Conservation (phyloP, 2,113 vertebrate genomes). For the Catharus bicknelli region DNA sequence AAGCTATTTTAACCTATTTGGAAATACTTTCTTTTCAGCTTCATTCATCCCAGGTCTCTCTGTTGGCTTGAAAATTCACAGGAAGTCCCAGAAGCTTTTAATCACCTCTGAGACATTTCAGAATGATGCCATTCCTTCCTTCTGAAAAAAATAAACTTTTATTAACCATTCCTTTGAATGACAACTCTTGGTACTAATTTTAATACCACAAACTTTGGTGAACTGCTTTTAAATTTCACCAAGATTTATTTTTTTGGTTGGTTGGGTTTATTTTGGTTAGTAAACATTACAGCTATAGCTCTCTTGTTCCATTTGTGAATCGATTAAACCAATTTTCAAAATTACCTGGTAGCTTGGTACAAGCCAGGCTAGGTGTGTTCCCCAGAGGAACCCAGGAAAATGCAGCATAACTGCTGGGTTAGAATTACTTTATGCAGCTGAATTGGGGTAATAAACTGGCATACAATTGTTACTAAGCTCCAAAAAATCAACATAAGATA, state of each 20-base stretch:
- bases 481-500: neutral
- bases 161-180: neutral
- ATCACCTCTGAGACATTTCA: neutral
- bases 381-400: neutral
- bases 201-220: neutral
- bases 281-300: neutral
- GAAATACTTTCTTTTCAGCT: neutral
- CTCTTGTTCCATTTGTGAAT: neutral
- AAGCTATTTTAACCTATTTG: conserved; percentile 43
- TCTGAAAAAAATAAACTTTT: neutral
- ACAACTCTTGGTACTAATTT: neutral
- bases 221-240: neutral
- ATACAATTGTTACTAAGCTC: neutral
- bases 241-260: neutral
- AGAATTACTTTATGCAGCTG: neutral
- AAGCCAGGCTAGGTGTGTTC: neutral
- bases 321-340: neutral
- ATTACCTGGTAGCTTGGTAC: neutral
- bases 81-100: neutral
- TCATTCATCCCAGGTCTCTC: neutral
- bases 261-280: neutral
- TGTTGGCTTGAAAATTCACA: neutral
- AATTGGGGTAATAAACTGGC: neutral
- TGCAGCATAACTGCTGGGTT: neutral
- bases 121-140: neutral